Conservation (phyloP, 2,797 vertebrate species). For the Catharus ustulatus region DNA sequence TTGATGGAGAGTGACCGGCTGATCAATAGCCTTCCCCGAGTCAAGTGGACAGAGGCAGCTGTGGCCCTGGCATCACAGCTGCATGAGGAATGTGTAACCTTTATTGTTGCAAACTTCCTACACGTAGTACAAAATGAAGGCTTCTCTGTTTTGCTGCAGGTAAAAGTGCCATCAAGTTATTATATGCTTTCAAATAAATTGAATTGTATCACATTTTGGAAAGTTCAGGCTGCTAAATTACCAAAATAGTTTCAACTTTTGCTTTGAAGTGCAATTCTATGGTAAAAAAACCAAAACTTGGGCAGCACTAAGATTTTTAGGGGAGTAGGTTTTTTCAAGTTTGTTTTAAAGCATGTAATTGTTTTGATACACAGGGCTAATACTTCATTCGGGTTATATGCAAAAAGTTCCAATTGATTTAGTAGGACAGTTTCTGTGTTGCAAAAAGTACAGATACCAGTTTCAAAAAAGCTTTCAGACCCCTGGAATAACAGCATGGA, state of each 20-base stretch:
- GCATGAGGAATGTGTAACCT: slow-evolving; percentile 84
- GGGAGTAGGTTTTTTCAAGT: neutral
- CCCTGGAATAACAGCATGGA: neutral
- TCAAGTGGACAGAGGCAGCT: slow-evolving; percentile 91
- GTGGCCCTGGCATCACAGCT: slow-evolving; percentile 82
- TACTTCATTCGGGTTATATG: neutral
- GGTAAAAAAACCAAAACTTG: neutral
- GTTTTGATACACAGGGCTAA: neutral
- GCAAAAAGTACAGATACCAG: neutral
- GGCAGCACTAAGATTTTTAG: neutral
- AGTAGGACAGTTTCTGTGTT: neutral
- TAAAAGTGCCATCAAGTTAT: slow-evolving; percentile 58
- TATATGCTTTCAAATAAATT: neutral
- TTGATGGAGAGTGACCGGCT: slow-evolving; percentile 89
- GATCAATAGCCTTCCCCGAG: slow-evolving; percentile 87
- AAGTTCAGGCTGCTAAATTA: neutral
- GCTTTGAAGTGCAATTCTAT: neutral
- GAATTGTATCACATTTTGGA: neutral
- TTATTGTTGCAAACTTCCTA: slow-evolving; percentile 85
- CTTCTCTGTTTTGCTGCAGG: slow-evolving; percentile 86
- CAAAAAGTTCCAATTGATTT: neutral
- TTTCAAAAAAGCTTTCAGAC: neutral
- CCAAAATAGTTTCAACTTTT: neutral
- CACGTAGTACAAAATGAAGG: slow-evolving; percentile 81
- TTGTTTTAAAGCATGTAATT: neutral